phyloP scores from a whole-genome alignment of 1,140 invertebrate species.

The Ceratina australensis region DNA sequence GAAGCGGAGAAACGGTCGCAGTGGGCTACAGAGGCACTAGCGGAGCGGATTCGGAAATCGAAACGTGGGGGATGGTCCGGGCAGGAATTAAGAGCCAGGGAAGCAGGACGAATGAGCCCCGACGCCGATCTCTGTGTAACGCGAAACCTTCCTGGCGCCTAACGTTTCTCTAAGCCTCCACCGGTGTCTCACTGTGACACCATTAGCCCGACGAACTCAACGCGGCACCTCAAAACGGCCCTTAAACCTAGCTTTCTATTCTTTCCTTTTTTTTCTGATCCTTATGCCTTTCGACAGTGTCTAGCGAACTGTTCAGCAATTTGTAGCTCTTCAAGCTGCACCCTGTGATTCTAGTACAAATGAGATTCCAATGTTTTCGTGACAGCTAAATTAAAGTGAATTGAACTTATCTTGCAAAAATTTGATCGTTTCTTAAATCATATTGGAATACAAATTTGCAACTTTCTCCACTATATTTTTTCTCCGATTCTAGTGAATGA shows the following conservation, averaged over 20 bases:
- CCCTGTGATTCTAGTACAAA: too few species aligned
- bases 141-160: constrained; percentile 77
- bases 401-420: too few species aligned
- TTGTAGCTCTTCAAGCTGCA: background rate
- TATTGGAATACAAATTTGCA: too few species aligned
- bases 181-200: constrained; percentile 78
- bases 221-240: constrained; percentile 14
- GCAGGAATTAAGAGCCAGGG: constrained; percentile 56
- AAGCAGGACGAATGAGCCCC: constrained; percentile 23
- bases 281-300: background rate
- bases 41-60: constrained; percentile 41
- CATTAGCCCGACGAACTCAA: constrained; percentile 72
- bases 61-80: constrained; percentile 38
- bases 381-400: too few species aligned
- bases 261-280: background rate
- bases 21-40: constrained; percentile 13
- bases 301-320: too few species aligned
- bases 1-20: background rate
- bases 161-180: constrained; percentile 68
- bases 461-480: too few species aligned
- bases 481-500: too few species aligned
- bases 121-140: constrained; percentile 67
- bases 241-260: background rate
- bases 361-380: too few species aligned
- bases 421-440: too few species aligned